Percentiles rank a stretch among this genome's conserved stretches.
Evolutionary conservation across 2,888 invertebrate species (phyloP).

Genomic region (Mesorhabditis sp.): DNA sequence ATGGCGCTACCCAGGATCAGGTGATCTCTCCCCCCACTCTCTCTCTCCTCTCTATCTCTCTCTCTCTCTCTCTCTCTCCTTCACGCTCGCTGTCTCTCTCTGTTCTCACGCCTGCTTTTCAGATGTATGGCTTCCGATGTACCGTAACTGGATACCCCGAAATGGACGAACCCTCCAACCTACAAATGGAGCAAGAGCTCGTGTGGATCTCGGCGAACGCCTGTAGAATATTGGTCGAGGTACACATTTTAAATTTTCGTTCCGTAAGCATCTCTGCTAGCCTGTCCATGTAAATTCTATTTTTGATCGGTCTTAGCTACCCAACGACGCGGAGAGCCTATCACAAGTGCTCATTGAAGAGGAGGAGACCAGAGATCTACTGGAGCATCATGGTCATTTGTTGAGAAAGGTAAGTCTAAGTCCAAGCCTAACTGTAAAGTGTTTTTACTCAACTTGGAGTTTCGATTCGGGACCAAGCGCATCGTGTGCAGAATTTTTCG

Average conservation of each 20-base stretch:
- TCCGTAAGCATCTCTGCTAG: not conserved
- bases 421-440: too few relatives aligned
- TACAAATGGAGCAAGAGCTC: slow-evolving; percentile 51
- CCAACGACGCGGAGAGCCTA: slow-evolving; percentile 27
- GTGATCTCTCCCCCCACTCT: slow-evolving; percentile 3
- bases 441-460: too few relatives aligned
- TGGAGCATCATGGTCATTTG: slow-evolving; percentile 63
- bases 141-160: slow-evolving; percentile 44
- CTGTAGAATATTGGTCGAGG: slow-evolving; percentile 46
- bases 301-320: slow-evolving; percentile 20
- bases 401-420: slow-evolving; percentile 68
- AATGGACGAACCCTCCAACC: slow-evolving; percentile 21
- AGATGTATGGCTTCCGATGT: slow-evolving; percentile 52
- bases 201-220: slow-evolving; percentile 51
- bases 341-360: slow-evolving; percentile 66
- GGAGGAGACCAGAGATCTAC: slow-evolving; percentile 66
- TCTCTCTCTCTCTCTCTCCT: not conserved
- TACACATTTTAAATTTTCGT: not conserved
- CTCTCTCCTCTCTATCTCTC: too few relatives aligned
- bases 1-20: slow-evolving; percentile 32
- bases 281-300: not conserved
- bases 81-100: not conserved
- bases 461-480: too few relatives aligned
- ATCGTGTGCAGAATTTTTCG: too few relatives aligned
- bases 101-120: not conserved